Base-by-base conservation (phyloP, 2,113 vertebrate genomes). In the Scolopax mira region DNA sequence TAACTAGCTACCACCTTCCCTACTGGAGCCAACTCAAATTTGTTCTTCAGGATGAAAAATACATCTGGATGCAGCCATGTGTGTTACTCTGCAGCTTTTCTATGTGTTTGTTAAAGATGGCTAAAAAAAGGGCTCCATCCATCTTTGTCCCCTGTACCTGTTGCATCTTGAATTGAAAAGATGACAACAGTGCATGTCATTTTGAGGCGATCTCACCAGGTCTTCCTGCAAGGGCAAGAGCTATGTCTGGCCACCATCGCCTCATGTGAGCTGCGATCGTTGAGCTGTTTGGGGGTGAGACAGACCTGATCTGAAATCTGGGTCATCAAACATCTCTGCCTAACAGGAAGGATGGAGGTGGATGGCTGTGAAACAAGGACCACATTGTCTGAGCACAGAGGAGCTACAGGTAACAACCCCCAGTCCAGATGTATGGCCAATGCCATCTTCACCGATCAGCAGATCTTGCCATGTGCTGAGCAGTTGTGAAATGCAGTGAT, bases 251-350 rank as follows among this genome's bases (percentile, higher is more conserved):
- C 12, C 48, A 27, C 27, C 5, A n/a, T 23, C 31, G 48, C 18
- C 25, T 67, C 0, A 0, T 23, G 42, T 25, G n/a, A 79, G 31
- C 51, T 85, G 85, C 1, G 2, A 49, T 71, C 33, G 46, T 30
- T 2, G 11, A 52, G 49, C 28, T 27, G 15, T 51, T 62, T 37
- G n/a, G 4, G 18, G 8, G 16, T 7, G 10, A 70, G 31, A 13
- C 0, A 1, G 42, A 55, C 39, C 35, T 60, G 35, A 9, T 52
- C 73, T 66, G 73, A 87, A 72, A 35, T 49, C 27, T 49, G 55
- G 78, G 78, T 31, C 30, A 44, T 39, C 39, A 70, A 52, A 27
- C 0, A 0, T 13, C 10, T 69, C 35, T 70, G 21, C 28, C 33
- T n/a, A 65, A 46, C 11, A 67, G 33, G 21, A 80, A 31, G 15